Conservation (phyloP, 2,113 vertebrate species). For the Megalops atlanticus region DNA sequence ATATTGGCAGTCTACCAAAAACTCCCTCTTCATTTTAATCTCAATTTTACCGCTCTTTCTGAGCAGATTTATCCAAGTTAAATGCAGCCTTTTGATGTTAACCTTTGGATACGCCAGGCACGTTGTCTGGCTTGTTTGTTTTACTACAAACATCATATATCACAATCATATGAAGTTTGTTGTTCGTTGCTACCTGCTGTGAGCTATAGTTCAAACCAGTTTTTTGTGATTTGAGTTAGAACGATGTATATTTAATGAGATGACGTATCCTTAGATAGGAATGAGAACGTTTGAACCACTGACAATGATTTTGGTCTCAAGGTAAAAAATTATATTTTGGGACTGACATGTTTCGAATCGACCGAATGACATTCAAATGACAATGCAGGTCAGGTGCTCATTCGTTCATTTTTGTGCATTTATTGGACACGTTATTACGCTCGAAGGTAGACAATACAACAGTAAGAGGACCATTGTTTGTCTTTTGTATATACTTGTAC, state of each 20-base stretch:
- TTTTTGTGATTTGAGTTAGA: background rate
- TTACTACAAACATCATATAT: background rate
- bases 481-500: no score
- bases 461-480: no score
- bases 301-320: background rate
- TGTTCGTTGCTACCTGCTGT: background rate
- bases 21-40: background rate
- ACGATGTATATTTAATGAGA: background rate
- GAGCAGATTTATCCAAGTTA: background rate
- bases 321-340: no score
- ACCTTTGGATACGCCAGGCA: background rate
- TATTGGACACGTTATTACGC: no score
- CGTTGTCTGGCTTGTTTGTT: background rate
- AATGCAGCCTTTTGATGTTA: background rate
- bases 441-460: no score
- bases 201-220: background rate
- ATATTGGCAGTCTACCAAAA: constrained; percentile 2
- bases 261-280: background rate
- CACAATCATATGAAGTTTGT: background rate
- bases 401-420: no score
- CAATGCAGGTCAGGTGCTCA: no score
- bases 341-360: no score
- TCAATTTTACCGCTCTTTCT: background rate
- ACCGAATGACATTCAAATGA: no score
- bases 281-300: background rate